A percentile compares a stretch with the other conserved stretches of the same genome.
Conservation (phyloP, 2,797 vertebrate species). For the Pagetopsis macropterus region DNA sequence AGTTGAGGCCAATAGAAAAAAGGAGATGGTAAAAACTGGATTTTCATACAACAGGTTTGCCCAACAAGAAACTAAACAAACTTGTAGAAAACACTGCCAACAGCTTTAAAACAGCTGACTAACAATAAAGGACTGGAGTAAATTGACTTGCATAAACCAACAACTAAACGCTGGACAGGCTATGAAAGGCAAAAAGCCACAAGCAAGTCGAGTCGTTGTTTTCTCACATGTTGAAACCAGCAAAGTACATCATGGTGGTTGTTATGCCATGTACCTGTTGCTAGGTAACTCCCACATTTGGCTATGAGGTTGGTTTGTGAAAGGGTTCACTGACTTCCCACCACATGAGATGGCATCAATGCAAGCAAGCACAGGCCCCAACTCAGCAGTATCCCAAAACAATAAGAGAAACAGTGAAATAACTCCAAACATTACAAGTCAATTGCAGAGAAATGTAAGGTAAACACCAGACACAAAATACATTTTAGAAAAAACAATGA, state of each 20-base stretch:
- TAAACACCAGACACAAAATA: too few relatives aligned
- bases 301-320: conserved; percentile 24
- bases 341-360: conserved; percentile 8
- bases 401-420: neutral
- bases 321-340: conserved; percentile 21
- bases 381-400: neutral
- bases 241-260: conserved; percentile 25
- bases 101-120: neutral
- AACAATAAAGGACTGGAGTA: neutral
- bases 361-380: conserved; percentile 4
- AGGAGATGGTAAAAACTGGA: neutral
- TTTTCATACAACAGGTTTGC: neutral
- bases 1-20: neutral
- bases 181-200: conserved; percentile 11
- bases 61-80: neutral
- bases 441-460: too few relatives aligned
- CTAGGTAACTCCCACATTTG: conserved; percentile 49
- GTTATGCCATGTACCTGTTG: conserved; percentile 38
- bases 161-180: conserved; percentile 6
- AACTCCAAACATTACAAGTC: neutral
- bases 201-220: conserved; percentile 23
- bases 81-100: neutral
- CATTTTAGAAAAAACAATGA: neutral
- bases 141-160: neutral
- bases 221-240: conserved; percentile 34